A percentile compares a stretch with the other conserved stretches of the same genome.
Evolutionary conservation across 92 coral and sea anemone genomes (phyloP).

Genomic region (Umimayanthus kanabou): DNA sequence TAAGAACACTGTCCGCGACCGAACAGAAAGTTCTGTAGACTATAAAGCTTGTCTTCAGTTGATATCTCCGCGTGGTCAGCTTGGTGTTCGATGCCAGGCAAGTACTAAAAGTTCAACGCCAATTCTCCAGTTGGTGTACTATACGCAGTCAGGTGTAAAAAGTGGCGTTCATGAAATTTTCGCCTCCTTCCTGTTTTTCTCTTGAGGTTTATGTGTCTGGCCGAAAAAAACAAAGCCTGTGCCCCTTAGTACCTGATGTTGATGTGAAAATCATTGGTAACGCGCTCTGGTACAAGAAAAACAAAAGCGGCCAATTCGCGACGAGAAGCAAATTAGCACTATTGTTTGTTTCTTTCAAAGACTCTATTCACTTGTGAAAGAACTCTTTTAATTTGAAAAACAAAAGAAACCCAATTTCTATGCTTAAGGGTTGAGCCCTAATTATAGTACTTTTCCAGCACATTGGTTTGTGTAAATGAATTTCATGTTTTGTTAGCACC

Average conservation of each 20-base stretch:
- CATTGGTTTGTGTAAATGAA: not conserved
- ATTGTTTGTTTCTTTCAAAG: not conserved
- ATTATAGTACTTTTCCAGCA: not conserved
- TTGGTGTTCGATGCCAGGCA: not conserved
- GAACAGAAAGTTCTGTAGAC: not conserved
- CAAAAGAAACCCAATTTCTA: constrained; percentile 8
- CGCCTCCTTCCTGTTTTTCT: not conserved
- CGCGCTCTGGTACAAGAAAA: not conserved
- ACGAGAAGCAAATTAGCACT: constrained; percentile 6
- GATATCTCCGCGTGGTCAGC: not conserved
- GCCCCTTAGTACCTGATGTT: not conserved
- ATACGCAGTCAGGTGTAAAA: not conserved
- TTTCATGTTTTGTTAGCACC: not conserved
- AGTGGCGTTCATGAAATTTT: not conserved
- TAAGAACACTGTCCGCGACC: not conserved
- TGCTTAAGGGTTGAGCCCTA: not conserved
- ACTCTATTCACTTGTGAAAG: not conserved
- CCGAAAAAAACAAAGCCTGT: not conserved
- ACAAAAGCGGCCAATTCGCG: constrained; percentile 10
- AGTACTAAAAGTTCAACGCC: not conserved
- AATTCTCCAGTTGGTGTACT: not conserved
- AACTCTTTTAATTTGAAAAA: constrained; percentile 6
- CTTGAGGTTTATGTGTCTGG: not conserved
- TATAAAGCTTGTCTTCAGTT: too few relatives aligned
- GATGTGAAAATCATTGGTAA: not conserved